Evolutionary conservation across 2,888 invertebrate genomes (phyloP), one percentile per base, ranked within the genome.

Genomic region (Volucella inflata): DNA sequence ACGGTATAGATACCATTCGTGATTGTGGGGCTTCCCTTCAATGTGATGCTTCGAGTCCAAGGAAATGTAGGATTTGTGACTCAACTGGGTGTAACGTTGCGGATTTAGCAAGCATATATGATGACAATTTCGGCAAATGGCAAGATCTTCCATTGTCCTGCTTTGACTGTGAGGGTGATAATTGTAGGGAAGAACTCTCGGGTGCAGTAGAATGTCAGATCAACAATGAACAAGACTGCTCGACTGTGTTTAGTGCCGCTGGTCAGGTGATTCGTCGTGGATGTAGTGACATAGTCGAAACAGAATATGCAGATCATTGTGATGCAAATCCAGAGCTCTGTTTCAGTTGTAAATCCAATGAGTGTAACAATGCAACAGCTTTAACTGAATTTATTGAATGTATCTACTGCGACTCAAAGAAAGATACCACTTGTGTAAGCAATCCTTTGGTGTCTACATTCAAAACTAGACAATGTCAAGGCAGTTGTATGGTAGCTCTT

Each of bases 71-170:
- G 2, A 55, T 87, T 55, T 91, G 91, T 71, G 40, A 59, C 0
- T 88, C 87, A 1, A 65, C 89, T 36, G 90, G 89, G 21, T 91
- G 91, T 72, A 91, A 91, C 40, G 87, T 87, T 2, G 65, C 88
- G 2, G 89, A 91, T 21, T 70, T 91, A 70, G 87, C 82, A 0
- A 64, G 21, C 2, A 80, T 62, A 6, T 71, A 87, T 2, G 91
- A 91, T 46, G 89, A 90, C 40, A 91, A 90, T 21, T 88, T 82
- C 16, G 91, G 92, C 68, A 90, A 89, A 85, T 91, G 91, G 91
- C 91, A 91, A 83, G 91, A 91, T 82, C 88, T 92, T 11, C 91
- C 91, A 0, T 76, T 91, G 17, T 87, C 72, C 46, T 91, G 91
- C 71, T 87, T 85, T 0, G 88, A 78, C 16, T 91, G 91, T 75